Percentiles rank a stretch among this genome's conserved stretches.
phyloP scores from a whole-genome alignment of 2,113 vertebrate species.

The Phoxinus phoxinus region DNA sequence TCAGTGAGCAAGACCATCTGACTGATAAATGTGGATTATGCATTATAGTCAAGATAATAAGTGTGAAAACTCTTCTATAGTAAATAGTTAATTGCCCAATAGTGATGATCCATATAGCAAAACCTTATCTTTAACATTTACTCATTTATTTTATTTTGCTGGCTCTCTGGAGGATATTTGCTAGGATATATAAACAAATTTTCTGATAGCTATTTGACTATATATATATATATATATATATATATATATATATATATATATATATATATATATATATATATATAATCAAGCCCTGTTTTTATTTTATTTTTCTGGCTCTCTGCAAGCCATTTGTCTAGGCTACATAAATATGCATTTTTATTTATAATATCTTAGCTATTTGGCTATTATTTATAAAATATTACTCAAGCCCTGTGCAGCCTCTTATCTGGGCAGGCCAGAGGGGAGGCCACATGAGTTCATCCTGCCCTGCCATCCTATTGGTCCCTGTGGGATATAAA shows the following conservation, averaged over 20 bases:
- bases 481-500: constrained; percentile 34
- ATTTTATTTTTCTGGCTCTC: not conserved
- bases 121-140: not conserved
- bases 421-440: constrained; percentile 21
- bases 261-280: too few relatives aligned
- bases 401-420: not conserved
- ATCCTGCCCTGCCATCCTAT: constrained; percentile 3
- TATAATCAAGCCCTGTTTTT: not conserved
- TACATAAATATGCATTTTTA: not conserved
- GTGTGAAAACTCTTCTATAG: not conserved
- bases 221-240: not conserved
- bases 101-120: not conserved
- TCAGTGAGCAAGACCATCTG: not conserved
- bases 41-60: not conserved
- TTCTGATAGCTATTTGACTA: too few relatives aligned
- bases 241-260: not conserved
- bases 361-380: not conserved
- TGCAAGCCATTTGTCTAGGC: not conserved
- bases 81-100: not conserved
- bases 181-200: not conserved
- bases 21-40: not conserved
- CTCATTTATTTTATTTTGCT: not conserved
- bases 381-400: constrained; percentile 1
- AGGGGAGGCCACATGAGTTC: constrained; percentile 37
- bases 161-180: not conserved